Evolutionary conservation across 37 sponge, comb jelly and placozoan species (phyloP).

Genomic region (Halisarca cf. caerulea): DNA sequence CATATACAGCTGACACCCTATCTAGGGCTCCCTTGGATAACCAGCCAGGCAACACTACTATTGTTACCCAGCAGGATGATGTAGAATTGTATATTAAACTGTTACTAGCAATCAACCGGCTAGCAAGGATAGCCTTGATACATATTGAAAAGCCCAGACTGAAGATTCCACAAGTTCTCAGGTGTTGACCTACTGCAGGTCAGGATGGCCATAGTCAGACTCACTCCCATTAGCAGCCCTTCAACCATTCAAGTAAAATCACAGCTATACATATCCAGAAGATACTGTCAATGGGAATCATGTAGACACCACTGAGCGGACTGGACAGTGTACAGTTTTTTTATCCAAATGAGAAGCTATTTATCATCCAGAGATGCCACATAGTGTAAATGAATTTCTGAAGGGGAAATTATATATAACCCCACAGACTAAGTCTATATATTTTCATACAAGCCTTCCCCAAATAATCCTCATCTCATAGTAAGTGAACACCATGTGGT

Average conservation of each 20-base stretch:
- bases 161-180: neutral
- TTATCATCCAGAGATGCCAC: too few species aligned
- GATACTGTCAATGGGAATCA: too few species aligned
- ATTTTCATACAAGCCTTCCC: too few species aligned
- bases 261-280: too few species aligned
- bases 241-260: neutral
- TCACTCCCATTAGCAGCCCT: neutral
- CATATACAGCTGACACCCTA: constrained; percentile 48
- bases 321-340: too few species aligned
- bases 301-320: too few species aligned
- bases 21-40: constrained; percentile 20
- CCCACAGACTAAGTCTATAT: too few species aligned
- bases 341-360: too few species aligned
- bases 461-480: too few species aligned
- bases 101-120: neutral
- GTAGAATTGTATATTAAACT: neutral
- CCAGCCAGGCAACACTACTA: neutral
- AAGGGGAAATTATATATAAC: too few species aligned
- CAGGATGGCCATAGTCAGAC: constrained; percentile 3
- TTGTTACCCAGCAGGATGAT: neutral
- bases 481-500: too few species aligned
- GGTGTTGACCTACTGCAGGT: constrained; percentile 12
- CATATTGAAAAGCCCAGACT: constrained; percentile 15
- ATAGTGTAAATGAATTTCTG: too few species aligned
- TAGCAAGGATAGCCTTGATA: neutral